Base-by-base conservation (phyloP, 2,888 invertebrate genomes). In the Toxonevra muliebris region DNA sequence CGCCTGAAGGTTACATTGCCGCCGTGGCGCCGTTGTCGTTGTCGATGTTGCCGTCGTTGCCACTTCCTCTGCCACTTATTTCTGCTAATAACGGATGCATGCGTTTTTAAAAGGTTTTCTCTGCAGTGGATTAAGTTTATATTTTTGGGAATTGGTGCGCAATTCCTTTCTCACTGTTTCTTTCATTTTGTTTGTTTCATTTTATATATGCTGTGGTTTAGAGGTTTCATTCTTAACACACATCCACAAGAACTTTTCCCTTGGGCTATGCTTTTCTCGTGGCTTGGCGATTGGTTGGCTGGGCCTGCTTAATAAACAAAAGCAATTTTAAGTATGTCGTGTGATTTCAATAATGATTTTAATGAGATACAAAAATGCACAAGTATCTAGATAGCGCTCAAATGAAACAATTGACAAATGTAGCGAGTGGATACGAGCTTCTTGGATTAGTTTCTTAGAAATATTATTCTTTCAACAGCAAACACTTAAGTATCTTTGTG, bases 11-110 rank as follows among this genome's bases (percentile, higher is more conserved):
- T 57, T 48, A 57, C 50, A 40, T 8, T 17, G 19, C 42, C n/a
- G 11, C 12, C 8, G n/a, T 13, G 10, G 52, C 52, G 10, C 7
- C 55, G n/a, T 30, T 30, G 11, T 19, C 55, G 19, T 3, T 13
- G 4, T 30, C 17, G 8, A 10, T 7, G 30, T 55, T 55, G 12
- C 9, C 20, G 17, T 20, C 30, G 10, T 11, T 17, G 19, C 54
- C 15, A 3, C 54, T 17, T 9, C 8, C 13, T 12, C 54, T 15
- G 50, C 15, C 40, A 50, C 50, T 40, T 20, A 30, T 62, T 57
- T 42, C 43, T 57, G 50, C 58, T 43, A 64, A 57, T 64, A 57
- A 64, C 50, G 58, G 50, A 45, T 55, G 63, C 43, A 55, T 45
- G 63, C 55, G 20, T 55, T 55, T 19, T 45, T 19, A 41, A 54